Conservation (phyloP, 2,888 invertebrate species). For the Heteromyza rotundicornis region DNA sequence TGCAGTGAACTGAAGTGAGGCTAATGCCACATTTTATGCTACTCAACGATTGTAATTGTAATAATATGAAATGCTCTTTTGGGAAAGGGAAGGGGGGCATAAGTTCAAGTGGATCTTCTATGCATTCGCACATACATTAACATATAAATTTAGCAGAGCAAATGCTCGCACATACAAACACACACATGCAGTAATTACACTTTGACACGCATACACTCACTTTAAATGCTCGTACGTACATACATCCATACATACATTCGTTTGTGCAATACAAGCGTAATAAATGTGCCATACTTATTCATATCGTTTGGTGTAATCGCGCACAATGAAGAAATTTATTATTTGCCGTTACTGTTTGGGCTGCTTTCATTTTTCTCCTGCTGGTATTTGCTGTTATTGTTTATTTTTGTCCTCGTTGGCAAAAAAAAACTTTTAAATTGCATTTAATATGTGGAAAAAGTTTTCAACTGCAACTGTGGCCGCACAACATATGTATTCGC, state of each 20-base stretch:
- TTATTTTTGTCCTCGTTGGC: not conserved
- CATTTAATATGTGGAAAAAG: constrained; percentile 1
- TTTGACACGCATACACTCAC: constrained; percentile 2
- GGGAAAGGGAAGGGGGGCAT: too few species aligned
- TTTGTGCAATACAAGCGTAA: not conserved
- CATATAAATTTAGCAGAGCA: not conserved
- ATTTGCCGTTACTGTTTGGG: constrained; percentile 10
- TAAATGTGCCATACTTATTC: not conserved
- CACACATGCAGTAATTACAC: not conserved
- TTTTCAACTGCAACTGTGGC: not conserved
- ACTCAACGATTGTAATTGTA: too few species aligned
- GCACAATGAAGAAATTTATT: constrained; percentile 23
- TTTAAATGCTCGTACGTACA: not conserved
- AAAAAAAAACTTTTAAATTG: constrained; percentile 6
- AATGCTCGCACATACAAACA: not conserved
- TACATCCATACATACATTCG: not conserved
- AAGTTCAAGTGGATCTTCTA: not conserved
- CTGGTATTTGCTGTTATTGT: not conserved
- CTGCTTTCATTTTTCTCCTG: not conserved
- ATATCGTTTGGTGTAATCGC: constrained; percentile 1
- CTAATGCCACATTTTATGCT: too few species aligned
- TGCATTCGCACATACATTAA: not conserved
- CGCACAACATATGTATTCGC: not conserved
- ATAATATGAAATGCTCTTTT: too few species aligned
- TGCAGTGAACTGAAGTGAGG: too few species aligned